A percentile compares a stretch with the other conserved stretches of the same genome.
phyloP scores from a whole-genome alignment of 1,140 invertebrate species.

The Phortica variegata region DNA sequence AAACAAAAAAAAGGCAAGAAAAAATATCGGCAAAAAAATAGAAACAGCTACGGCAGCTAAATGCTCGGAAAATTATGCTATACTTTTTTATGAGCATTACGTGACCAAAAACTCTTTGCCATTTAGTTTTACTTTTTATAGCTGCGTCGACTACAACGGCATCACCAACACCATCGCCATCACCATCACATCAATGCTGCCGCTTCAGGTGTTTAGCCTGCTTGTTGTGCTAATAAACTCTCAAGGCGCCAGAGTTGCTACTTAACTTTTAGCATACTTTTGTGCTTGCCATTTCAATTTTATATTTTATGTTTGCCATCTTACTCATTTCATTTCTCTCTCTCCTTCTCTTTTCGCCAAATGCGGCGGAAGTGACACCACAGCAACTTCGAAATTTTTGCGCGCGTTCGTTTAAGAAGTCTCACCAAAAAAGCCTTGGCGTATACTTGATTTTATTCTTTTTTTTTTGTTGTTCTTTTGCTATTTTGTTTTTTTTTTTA shows the following conservation, averaged over 20 bases:
- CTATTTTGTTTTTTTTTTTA: not conserved
- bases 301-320: not conserved
- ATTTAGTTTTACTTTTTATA: constrained; percentile 11
- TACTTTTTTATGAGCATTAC: constrained; percentile 44
- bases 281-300: not conserved
- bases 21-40: constrained; percentile 23
- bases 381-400: constrained; percentile 16
- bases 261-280: no score
- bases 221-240: constrained; percentile 16
- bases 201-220: constrained; percentile 13
- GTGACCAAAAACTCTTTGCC: constrained; percentile 48
- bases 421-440: no score
- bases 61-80: constrained; percentile 38
- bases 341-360: no score
- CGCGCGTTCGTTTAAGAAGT: no score
- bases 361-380: not conserved
- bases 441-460: no score
- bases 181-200: no score
- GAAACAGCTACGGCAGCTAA: no score
- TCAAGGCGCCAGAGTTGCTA: no score
- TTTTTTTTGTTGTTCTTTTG: constrained; percentile 9
- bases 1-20: not conserved
- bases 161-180: no score
- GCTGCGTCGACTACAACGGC: no score
- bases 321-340: no score